Percentiles rank a stretch among this genome's conserved stretches.
These are phyloP conservation scores for Botia almorhae DNA, from an alignment of 2,797 vertebrate genomes.

Conservation along the genomic window DNA sequence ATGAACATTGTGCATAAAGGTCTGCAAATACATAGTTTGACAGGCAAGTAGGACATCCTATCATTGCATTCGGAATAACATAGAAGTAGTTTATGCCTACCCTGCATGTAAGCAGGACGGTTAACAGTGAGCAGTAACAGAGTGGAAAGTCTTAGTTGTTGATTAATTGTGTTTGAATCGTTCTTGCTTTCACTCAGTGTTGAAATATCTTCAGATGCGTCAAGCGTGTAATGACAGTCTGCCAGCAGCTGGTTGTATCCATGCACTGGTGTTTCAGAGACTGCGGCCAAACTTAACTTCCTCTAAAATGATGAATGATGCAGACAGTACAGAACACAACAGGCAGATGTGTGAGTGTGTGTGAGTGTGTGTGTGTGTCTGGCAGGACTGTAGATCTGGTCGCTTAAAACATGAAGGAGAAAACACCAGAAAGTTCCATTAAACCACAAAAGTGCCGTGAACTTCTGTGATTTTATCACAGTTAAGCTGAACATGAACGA, in stretches of 20 bases:
- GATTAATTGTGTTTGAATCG: conserved; percentile 41
- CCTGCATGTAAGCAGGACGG: too few species aligned
- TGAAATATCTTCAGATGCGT: conserved; percentile 1
- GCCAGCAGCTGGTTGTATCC: not conserved
- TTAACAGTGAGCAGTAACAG: too few species aligned
- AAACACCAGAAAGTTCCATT: too few species aligned
- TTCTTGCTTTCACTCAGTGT: not conserved
- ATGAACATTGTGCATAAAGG: too few species aligned
- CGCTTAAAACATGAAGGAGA: too few species aligned
- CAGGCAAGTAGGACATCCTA: too few species aligned
- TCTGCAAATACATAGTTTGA: too few species aligned
- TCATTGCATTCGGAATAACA: too few species aligned
- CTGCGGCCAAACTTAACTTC: conserved; percentile 4
- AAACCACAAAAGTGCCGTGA: too few species aligned
- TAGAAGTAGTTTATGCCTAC: too few species aligned
- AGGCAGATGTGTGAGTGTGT: not conserved
- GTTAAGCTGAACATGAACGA: not conserved
- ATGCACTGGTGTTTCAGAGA: conserved; percentile 11
- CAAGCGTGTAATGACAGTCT: conserved; percentile 6
- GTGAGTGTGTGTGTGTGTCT: not conserved
- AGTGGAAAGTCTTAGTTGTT: not conserved
- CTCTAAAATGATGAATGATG: not conserved
- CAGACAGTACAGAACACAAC: not conserved
- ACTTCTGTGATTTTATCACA: too few species aligned
- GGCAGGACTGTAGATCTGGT: not conserved